Base-by-base conservation (phyloP, 1,140 invertebrate genomes). In the Ceratina calcarata region DNA sequence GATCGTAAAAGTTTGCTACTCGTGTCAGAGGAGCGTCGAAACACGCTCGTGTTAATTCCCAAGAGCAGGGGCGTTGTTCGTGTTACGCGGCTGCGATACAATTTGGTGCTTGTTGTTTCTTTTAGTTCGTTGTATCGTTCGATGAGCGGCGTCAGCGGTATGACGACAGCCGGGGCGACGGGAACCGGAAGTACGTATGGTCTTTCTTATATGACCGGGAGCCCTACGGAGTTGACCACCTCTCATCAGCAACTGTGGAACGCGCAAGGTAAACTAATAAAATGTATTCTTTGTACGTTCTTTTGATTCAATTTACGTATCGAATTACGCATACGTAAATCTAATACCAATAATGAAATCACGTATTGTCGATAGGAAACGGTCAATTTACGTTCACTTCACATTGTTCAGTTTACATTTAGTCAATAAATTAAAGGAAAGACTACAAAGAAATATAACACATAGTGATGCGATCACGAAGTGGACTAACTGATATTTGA, bases 71-170 rank as follows among this genome's bases (percentile, higher is more conserved):
- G 67, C 51, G 67, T n/a, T n/a, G 45, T 2, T 16, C 13, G 45
- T 12, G 32, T 45, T 45, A 3, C 18, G 13, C 20, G 18, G 18
- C n/a, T 20, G n/a, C n/a, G n/a, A 60, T 60, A 20, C n/a, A 60
- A 20, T 10, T 60, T 60, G 2, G 8, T 20, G 37, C 73, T 64
- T 65, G 45, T 27, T 71, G 58, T 73, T 62, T 22, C 80, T 91
- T 91, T 53, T 85, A 92, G 91, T 70, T 74, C 90, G 3, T 83
- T 92, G 69, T 92, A 92, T 81, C 90, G 91, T 22, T 76, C 86
- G 12, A 91, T 92, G 84, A 79, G 74, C 53, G 71, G 83, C 15
- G 86, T 88, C 0, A 82, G 86, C 24, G 73, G 85, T 0, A 89
- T 90, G 77, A 75, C 82, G 27, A 55, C 81, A n/a, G 85, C 67